Evolutionary conservation across 2,888 invertebrate species (phyloP).

Genomic region (Timandra comae): DNA sequence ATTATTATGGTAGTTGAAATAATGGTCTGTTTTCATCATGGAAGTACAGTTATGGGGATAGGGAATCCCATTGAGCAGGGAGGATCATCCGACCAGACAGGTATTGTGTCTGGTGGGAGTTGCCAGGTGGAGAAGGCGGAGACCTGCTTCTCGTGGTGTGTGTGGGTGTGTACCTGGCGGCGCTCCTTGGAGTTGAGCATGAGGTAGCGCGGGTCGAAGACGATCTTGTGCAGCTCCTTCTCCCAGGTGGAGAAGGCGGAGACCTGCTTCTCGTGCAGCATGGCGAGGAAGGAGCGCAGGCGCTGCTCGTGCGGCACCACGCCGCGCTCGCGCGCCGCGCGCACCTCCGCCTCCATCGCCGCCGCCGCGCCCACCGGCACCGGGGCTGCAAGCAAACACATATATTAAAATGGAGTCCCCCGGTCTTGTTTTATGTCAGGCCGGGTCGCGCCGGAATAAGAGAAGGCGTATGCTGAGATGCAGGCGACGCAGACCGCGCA

Average conservation of each 20-base stretch:
- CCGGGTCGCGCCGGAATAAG: too few relatives aligned
- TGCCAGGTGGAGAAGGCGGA: constrained; percentile 99
- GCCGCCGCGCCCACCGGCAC: constrained; percentile 94
- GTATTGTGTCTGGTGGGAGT: too few relatives aligned
- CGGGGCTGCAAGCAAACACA: too few relatives aligned
- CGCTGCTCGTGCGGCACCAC: constrained; percentile 95
- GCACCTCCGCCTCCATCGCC: constrained; percentile 82
- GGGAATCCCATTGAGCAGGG: too few relatives aligned
- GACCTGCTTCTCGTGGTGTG: constrained; percentile 91
- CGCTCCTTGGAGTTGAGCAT: constrained; percentile 97
- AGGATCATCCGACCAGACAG: too few relatives aligned
- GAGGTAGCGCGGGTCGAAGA: constrained; percentile 97
- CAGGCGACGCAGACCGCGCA: too few relatives aligned
- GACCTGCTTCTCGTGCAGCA: constrained; percentile 98
- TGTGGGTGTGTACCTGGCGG: constrained; percentile 77
- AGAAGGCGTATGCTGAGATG: too few relatives aligned
- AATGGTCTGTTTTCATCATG: too few relatives aligned
- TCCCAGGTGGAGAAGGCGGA: constrained; percentile 99
- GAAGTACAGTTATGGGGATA: too few relatives aligned
- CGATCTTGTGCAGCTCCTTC: constrained; percentile 99
- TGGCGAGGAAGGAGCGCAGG: constrained; percentile 95
- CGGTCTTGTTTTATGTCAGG: too few relatives aligned
- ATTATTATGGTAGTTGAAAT: too few relatives aligned
- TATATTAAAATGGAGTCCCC: too few relatives aligned
- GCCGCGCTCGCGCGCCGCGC: constrained; percentile 89